phyloP scores from a whole-genome alignment of 2,113 vertebrate species.

The Melanerpes formicivorus region DNA sequence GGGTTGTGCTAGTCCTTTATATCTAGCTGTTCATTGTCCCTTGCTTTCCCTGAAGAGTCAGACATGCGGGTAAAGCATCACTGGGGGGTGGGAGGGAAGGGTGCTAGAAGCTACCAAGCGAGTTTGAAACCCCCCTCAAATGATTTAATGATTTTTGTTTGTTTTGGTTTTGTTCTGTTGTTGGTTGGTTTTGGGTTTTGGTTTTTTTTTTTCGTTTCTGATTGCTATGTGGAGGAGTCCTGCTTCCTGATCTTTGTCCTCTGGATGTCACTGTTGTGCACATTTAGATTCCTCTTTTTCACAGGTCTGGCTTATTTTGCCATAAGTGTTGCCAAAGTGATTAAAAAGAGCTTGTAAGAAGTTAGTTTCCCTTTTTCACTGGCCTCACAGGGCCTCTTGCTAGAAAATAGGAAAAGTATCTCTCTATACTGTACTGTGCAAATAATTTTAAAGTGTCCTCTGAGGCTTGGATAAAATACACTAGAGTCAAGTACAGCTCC shows the following conservation, averaged over 20 bases:
- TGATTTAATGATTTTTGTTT: fast-evolving
- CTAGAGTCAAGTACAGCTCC: background rate
- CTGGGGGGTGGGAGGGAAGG: background rate
- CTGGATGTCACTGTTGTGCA: constrained; percentile 63
- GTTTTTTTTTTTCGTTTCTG: background rate
- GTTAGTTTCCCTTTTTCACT: background rate
- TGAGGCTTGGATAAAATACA: background rate
- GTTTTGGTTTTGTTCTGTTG: background rate
- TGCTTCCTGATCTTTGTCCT: constrained; percentile 13
- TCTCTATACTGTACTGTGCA: background rate
- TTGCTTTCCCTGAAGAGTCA: background rate
- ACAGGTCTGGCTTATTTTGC: background rate
- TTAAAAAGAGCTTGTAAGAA: background rate
- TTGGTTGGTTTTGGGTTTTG: too few species aligned
- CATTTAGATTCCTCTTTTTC: background rate
- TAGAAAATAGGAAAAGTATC: constrained; percentile 1
- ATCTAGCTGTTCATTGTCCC: background rate
- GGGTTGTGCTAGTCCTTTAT: fast-evolving
- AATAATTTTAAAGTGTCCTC: background rate
- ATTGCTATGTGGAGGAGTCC: background rate
- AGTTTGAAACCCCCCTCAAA: background rate
- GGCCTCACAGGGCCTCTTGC: background rate
- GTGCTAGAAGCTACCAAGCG: background rate
- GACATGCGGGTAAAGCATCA: background rate
- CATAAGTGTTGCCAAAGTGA: background rate